Percentiles rank a stretch among this genome's conserved stretches.
Conservation (phyloP, 2,113 vertebrate genomes). For the Leptobrachium leishanense region DNA sequence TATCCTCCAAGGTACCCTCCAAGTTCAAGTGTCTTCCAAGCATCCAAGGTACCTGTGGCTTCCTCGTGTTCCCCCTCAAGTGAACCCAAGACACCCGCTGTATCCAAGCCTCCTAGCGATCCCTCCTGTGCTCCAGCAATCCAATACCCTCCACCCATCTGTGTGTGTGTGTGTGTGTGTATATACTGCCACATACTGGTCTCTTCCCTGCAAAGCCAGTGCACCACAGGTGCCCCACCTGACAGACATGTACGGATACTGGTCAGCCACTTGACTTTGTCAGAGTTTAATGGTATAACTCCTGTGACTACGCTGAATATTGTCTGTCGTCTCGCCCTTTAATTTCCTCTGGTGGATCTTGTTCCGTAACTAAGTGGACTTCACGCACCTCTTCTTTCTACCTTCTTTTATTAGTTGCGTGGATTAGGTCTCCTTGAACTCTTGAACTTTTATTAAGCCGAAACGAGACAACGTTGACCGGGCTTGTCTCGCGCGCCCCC, state of each 20-base stretch:
- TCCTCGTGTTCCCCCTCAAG: no score
- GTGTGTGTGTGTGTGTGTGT: no score
- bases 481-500: neutral
- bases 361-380: conserved; percentile 15
- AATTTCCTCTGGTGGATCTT: conserved; percentile 38
- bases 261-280: conserved; percentile 3
- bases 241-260: neutral
- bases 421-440: conserved; percentile 43
- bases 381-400: conserved; percentile 11
- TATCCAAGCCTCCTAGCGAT: no score
- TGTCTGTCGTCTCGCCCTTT: conserved; percentile 37
- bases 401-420: conserved; percentile 38
- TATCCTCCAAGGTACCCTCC: no score
- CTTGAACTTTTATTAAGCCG: conserved; percentile 27
- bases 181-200: no score
- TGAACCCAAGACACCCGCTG: no score
- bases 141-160: no score
- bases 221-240: no score
- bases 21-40: no score
- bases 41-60: no score
- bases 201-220: no score
- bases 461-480: conserved; percentile 6
- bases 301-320: conserved; percentile 33
- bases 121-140: no score
- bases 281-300: conserved; percentile 19